Conservation (phyloP, 53 echinoderm and acorn worm species). For the Stichopus horrens region DNA sequence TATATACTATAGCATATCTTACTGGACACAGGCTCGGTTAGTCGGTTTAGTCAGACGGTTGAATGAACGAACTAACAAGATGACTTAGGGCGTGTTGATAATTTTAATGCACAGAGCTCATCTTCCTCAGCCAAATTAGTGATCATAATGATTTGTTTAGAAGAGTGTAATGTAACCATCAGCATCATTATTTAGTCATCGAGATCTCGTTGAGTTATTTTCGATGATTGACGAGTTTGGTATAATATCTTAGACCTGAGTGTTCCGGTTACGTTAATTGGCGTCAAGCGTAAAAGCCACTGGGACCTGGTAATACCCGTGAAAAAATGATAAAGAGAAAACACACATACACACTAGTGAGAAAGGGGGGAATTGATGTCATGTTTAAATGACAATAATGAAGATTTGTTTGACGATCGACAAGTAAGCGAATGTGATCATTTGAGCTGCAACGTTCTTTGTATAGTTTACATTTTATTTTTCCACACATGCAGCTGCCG, state of each 20-base stretch:
- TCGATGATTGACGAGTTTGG: background rate
- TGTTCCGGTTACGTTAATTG: background rate
- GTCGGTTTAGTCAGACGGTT: background rate
- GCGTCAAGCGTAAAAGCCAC: background rate
- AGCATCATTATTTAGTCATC: background rate
- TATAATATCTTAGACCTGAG: too few relatives aligned
- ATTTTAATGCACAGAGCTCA: slow-evolving; percentile 14
- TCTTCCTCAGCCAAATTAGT: slow-evolving; percentile 4
- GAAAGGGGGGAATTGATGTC: background rate
- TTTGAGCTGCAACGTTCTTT: background rate
- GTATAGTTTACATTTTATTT: too few relatives aligned
- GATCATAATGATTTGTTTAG: slow-evolving; percentile 29
- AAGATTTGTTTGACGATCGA: background rate
- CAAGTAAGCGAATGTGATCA: background rate
- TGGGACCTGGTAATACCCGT: background rate
- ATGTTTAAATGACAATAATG: background rate
- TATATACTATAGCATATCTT: too few relatives aligned
- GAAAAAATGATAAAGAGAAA: too few relatives aligned
- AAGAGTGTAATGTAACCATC: background rate
- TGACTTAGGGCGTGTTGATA: background rate
- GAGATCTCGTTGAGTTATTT: background rate
- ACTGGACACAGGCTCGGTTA: too few relatives aligned
- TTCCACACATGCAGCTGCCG: too few relatives aligned
- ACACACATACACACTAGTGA: too few relatives aligned
- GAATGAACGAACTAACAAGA: background rate